phyloP scores from a whole-genome alignment of 1,140 invertebrate species.

The Melipona quadrifasciata region DNA sequence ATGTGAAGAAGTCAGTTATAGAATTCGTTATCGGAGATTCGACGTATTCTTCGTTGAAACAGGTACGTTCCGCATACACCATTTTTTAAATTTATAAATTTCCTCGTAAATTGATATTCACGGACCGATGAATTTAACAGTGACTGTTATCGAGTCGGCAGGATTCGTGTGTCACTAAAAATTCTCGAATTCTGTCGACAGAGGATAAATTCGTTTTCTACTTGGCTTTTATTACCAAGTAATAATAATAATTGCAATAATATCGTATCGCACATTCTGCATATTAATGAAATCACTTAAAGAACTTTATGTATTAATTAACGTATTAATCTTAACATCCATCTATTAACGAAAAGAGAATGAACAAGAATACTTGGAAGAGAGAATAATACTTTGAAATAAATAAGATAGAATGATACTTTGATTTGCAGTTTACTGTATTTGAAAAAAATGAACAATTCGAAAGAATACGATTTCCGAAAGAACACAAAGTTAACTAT shows the following conservation, averaged over 20 bases:
- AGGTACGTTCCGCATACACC: neutral
- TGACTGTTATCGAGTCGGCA: neutral
- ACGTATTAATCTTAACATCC: neutral
- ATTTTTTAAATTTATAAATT: neutral
- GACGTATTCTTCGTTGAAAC: neutral
- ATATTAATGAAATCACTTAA: neutral
- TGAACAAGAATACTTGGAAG: neutral
- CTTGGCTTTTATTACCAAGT: no score
- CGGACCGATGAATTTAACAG: neutral
- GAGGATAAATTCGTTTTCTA: no score
- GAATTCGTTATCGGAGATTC: conserved; percentile 94
- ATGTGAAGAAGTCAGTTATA: conserved; percentile 93
- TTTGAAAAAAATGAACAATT: neutral
- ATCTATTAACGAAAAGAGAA: neutral
- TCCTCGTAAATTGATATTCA: neutral
- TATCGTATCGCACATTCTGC: neutral
- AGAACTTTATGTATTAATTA: neutral
- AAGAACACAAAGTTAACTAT: conserved; percentile 60
- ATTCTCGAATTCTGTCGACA: neutral
- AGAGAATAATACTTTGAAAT: neutral
- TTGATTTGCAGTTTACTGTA: neutral
- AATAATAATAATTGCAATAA: neutral
- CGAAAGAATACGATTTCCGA: neutral
- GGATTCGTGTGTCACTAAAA: neutral
- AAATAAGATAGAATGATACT: neutral